Evolutionary conservation across 23 tunicate species (phyloP).

Genomic region (Phallusia fumigata): DNA sequence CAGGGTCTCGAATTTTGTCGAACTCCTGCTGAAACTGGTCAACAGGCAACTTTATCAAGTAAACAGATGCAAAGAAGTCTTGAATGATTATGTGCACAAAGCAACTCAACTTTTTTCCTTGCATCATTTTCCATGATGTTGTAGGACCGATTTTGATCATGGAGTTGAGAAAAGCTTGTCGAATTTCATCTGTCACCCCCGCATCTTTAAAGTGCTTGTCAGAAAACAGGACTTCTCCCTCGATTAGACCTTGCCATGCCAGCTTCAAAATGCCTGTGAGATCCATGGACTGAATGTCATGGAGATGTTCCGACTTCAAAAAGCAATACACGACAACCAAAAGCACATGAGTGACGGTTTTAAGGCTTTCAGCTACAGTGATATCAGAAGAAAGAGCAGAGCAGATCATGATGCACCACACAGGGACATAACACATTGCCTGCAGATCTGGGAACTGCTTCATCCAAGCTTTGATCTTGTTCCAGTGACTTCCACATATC

Average conservation of each 20-base stretch:
- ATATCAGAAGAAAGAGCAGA: background rate
- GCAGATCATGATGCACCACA: slow-evolving; percentile 22
- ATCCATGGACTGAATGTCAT: background rate
- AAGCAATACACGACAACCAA: background rate
- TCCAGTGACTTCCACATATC: background rate
- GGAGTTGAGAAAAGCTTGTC: background rate
- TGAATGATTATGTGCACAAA: slow-evolving; percentile 12
- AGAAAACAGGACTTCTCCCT: background rate
- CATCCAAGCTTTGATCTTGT: background rate
- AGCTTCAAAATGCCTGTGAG: background rate
- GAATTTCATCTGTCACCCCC: background rate
- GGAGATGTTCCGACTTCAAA: background rate
- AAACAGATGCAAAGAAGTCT: slow-evolving; percentile 10
- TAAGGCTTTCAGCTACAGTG: background rate
- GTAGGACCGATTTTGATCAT: background rate
- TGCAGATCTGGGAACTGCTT: slow-evolving; percentile 8
- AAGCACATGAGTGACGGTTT: slow-evolving; percentile 15
- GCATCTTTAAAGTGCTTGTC: background rate
- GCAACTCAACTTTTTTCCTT: background rate
- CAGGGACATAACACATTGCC: slow-evolving; percentile 28
- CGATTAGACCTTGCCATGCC: slow-evolving; percentile 9
- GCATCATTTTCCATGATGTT: background rate
- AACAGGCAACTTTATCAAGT: background rate
- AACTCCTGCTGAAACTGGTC: background rate
- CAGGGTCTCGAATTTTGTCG: background rate